Evolutionary conservation across 2,113 vertebrate genomes (phyloP).

Genomic region (Glaucidium brasilianum): DNA sequence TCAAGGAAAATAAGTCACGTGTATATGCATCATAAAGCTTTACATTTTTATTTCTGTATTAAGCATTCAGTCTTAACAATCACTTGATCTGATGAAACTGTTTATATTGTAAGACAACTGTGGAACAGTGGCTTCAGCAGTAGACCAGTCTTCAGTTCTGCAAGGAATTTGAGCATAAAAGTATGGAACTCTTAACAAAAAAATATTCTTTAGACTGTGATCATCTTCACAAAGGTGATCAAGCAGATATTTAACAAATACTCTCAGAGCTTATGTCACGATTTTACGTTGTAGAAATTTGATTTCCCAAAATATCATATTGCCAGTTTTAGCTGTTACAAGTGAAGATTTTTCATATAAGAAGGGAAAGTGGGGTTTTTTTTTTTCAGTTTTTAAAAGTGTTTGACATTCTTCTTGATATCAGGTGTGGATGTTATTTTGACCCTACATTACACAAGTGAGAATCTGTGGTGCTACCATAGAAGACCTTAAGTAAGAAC

Average conservation of each 20-base stretch:
- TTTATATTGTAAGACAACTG: background rate
- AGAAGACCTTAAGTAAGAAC: background rate
- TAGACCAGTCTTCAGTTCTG: background rate
- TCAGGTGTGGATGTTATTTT: background rate
- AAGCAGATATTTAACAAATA: background rate
- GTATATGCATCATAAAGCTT: background rate
- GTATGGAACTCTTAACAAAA: background rate
- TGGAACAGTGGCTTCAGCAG: background rate
- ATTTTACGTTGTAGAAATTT: background rate
- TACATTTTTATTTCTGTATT: background rate
- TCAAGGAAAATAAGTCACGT: background rate
- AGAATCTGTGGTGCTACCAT: background rate
- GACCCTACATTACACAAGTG: background rate
- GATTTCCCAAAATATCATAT: background rate
- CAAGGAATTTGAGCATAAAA: background rate
- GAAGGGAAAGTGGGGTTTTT: background rate
- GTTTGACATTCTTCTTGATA: background rate
- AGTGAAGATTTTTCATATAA: background rate
- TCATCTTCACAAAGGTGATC: background rate
- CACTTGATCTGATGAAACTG: background rate
- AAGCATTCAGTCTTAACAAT: background rate
- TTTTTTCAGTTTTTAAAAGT: background rate
- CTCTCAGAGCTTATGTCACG: background rate
- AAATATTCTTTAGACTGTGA: background rate
- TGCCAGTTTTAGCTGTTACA: background rate